Conservation (phyloP, 2,113 vertebrate species). For the Odobenus rosmarus region DNA sequence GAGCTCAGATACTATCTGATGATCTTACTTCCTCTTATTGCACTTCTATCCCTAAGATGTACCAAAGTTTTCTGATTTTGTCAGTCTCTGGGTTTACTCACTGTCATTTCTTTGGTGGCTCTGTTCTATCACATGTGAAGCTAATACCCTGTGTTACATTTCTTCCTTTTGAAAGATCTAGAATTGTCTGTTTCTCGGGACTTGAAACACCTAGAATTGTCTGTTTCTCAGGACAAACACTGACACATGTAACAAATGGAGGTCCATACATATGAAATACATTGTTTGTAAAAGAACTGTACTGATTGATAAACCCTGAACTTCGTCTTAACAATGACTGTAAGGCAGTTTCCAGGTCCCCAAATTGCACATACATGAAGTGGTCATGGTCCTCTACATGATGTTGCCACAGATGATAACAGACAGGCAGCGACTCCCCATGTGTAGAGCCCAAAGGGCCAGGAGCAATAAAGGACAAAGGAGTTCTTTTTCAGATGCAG, state of each 20-base stretch:
- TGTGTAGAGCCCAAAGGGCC: background rate
- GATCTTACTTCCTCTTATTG: background rate
- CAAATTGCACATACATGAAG: background rate
- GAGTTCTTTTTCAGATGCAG: background rate
- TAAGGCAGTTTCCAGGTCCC: background rate
- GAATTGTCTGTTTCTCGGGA: background rate
- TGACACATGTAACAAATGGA: background rate
- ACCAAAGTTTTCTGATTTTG: background rate
- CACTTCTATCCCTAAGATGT: background rate
- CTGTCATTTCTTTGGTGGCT: background rate
- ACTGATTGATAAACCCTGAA: background rate
- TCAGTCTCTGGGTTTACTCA: background rate
- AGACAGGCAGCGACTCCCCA: background rate
- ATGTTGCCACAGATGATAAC: background rate
- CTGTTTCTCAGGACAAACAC: background rate
- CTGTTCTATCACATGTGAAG: background rate
- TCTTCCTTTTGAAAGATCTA: background rate
- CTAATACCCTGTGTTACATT: background rate
- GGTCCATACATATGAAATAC: background rate
- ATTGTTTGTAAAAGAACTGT: background rate
- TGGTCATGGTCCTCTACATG: background rate
- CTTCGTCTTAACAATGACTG: background rate
- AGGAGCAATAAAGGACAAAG: background rate
- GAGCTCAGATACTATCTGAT: background rate
- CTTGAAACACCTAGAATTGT: background rate